These are phyloP conservation scores for Triplophysa tibetana DNA, from an alignment of 2,113 vertebrate genomes.

Conservation along the genomic window DNA sequence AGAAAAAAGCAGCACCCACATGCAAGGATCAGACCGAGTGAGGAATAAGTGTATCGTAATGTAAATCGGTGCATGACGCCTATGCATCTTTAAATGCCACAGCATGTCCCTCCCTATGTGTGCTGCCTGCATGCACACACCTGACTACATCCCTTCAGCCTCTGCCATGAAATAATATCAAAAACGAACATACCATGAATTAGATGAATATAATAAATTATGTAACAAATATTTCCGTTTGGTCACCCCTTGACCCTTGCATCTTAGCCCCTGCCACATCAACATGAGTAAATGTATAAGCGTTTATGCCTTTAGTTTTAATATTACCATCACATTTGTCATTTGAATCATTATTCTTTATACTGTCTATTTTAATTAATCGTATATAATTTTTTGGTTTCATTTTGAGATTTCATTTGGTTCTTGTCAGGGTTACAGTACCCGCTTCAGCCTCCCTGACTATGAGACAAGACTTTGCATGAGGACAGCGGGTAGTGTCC, in stretches of 20 bases:
- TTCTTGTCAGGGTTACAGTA: not conserved
- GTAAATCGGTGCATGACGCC: not conserved
- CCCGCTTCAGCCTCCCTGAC: not conserved
- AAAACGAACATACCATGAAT: not conserved
- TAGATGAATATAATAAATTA: not conserved
- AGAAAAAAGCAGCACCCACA: not conserved
- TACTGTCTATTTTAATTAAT: not conserved
- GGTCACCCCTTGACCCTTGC: no score
- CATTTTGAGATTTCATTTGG: not conserved
- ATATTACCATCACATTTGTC: not conserved
- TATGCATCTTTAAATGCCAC: not conserved
- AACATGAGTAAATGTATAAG: not conserved
- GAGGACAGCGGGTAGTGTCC: conserved; percentile 70
- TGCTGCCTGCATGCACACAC: not conserved
- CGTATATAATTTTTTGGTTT: not conserved
- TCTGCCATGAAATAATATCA: not conserved
- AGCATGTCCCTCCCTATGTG: conserved; percentile 10
- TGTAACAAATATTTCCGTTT: no score
- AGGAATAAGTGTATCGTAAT: not conserved
- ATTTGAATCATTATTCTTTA: not conserved
- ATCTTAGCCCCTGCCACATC: not conserved
- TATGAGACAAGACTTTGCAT: not conserved
- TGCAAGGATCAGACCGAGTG: not conserved
- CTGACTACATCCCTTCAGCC: not conserved
- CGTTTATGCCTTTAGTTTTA: no score